Evolutionary conservation across 2,113 vertebrate species (phyloP), one percentile per base, ranked within the genome.

Genomic region (Megaptera novaeangliae): DNA sequence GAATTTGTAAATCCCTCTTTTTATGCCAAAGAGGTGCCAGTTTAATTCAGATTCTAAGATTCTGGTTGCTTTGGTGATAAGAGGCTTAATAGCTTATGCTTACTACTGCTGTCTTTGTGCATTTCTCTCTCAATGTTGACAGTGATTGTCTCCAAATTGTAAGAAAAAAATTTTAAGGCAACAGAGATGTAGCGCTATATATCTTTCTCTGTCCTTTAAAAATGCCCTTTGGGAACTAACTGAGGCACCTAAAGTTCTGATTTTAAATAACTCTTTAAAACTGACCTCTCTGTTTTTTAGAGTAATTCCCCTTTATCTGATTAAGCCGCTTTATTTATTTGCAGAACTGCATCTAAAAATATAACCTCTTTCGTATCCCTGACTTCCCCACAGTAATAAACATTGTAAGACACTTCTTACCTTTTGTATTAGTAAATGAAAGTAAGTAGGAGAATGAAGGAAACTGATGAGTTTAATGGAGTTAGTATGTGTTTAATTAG

Each of bases 321-420:
- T 77, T 92, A 66, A 88, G 46, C 78, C 52, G 49, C 44, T 64
- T 90, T 88, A 41, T 82, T 88, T 93, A 64, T 93, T 91, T 94
- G 25, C 31, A 83, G 36, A 82, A 86, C 4, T 82, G 18, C 20
- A 3, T 12, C 31, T 93, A 69, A 94, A 95, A 36, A 57, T 89
- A 27, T 49, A 69, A 77, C 34, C 12, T 72, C 27, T 93, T 91
- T 95, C 18, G 34, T 75, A 71, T 81, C 39, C 41, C 88, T 88
- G 57, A 93, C 18, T 95, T 85, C 17, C 7, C n/a, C 44, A 52
- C 3, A 17, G 29, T 72, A 88, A 69, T 75, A 68, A 75, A 29
- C 63, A 91, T 57, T 85, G 9, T 72, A n/a, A 64, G 36, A 85
- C 1, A 49, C 36, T 61, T 78, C 25, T 91, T 80, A 91, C 57